Evolutionary conservation across 1,140 invertebrate genomes (phyloP).

Genomic region (Adoxophyes honmai): DNA sequence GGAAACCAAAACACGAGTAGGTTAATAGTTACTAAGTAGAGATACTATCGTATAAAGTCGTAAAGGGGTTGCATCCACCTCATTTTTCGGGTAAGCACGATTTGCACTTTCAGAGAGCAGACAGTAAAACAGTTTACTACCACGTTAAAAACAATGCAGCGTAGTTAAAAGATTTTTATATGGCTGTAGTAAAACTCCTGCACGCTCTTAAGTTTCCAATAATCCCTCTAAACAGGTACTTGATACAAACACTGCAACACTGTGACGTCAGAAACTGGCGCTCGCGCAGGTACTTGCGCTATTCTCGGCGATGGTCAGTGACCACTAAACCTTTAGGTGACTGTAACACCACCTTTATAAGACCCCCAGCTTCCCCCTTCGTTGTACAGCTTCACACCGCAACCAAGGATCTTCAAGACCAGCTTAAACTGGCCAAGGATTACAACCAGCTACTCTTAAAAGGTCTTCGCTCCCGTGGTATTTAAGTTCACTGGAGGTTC

Average conservation of each 20-base stretch:
- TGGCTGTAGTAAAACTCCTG: too few species aligned
- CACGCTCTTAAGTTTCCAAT: background rate
- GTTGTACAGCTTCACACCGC: background rate
- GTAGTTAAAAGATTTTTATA: too few species aligned
- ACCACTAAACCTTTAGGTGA: slow-evolving; percentile 71
- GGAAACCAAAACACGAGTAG: too few species aligned
- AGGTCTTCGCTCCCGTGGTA: background rate
- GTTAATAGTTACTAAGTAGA: too few species aligned
- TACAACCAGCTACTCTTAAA: background rate
- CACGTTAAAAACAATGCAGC: too few species aligned
- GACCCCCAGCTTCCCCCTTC: slow-evolving; percentile 33
- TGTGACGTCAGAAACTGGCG: slow-evolving; percentile 51
- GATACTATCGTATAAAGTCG: too few species aligned
- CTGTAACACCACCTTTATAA: slow-evolving; percentile 54
- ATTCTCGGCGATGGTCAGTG: slow-evolving; percentile 70
- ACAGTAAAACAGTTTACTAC: too few species aligned
- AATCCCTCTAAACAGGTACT: slow-evolving; percentile 28
- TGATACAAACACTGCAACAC: background rate
- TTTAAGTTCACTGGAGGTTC: slow-evolving; percentile 24
- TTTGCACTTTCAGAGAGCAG: too few species aligned
- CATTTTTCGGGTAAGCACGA: too few species aligned
- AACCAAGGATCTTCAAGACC: slow-evolving; percentile 20
- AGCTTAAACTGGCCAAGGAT: slow-evolving; percentile 29
- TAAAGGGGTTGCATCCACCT: too few species aligned
- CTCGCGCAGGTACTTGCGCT: slow-evolving; percentile 55